phyloP scores from a whole-genome alignment of 1,140 invertebrate genomes.

The Elymnias hypermnestra region DNA sequence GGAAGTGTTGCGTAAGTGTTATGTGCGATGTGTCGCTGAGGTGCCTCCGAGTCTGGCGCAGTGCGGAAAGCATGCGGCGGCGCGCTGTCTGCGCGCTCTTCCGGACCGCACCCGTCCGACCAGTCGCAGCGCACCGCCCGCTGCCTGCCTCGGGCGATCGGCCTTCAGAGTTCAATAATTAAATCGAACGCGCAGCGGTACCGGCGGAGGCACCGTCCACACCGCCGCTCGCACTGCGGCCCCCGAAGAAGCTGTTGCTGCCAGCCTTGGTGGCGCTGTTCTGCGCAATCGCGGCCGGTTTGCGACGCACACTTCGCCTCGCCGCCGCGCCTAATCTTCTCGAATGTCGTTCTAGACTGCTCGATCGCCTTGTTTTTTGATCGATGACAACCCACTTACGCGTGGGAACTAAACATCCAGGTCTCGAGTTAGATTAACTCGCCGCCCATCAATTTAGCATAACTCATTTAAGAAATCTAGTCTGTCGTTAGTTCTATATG shows the following conservation, averaged over 20 bases:
- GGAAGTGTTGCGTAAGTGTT: slow-evolving; percentile 57
- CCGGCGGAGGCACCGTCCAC: slow-evolving; percentile 23
- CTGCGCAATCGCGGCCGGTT: slow-evolving; percentile 69
- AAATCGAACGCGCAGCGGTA: slow-evolving; percentile 46
- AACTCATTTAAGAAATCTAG: too few relatives aligned
- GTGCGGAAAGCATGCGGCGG: slow-evolving; percentile 50
- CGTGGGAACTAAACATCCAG: not conserved
- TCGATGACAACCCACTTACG: slow-evolving; percentile 30
- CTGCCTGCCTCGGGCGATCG: slow-evolving; percentile 67
- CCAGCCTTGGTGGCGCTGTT: slow-evolving; percentile 69
- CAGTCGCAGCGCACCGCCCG: slow-evolving; percentile 61
- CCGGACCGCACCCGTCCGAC: slow-evolving; percentile 68
- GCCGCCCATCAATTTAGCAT: too few relatives aligned
- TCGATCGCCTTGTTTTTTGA: slow-evolving; percentile 39
- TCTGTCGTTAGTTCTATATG: too few relatives aligned
- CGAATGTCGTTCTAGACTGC: slow-evolving; percentile 43
- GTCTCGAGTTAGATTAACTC: not conserved
- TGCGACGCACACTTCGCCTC: slow-evolving; percentile 51
- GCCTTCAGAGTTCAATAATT: slow-evolving; percentile 71
- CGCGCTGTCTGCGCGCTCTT: slow-evolving; percentile 68
- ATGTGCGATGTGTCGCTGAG: slow-evolving; percentile 62
- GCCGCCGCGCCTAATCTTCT: slow-evolving; percentile 56
- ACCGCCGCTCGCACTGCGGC: slow-evolving; percentile 25
- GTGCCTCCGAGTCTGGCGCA: slow-evolving; percentile 64
- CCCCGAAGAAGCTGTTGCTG: slow-evolving; percentile 60